Evolutionary conservation across 2,888 invertebrate genomes (phyloP), one percentile per base, ranked within the genome.

Genomic region (Sminthurinus aureus): DNA sequence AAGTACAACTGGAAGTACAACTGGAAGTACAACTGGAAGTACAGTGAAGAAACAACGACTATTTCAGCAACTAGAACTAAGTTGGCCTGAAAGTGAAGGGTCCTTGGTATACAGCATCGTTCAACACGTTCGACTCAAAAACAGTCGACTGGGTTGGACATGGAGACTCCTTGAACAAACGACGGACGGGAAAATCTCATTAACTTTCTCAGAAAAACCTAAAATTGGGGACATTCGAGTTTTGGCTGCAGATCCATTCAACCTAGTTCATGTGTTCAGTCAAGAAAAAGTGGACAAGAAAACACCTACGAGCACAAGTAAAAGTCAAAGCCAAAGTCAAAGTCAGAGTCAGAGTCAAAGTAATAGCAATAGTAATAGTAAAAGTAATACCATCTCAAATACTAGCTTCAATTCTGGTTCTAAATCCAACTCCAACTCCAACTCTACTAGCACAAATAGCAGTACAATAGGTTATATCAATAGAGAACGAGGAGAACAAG

Each of bases 161-260:
- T 83, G 83, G 83, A 75, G 83, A 83, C 79, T 83, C 64, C 66
- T 83, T 38, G 83, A 83, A 78, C 83, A 83, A 79, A 83, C 83
- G 79, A 83, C 83, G 24, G 51, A 58, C 71, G 52, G 58, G 64
- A 83, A 79, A 79, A 78, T 83, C 73, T 83, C 83, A 78, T 74
- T 83, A 74, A 83, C 71, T 78, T 83, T 83, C 66, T 52, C 79
- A n/a, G 77, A 83, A 50, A 83, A 83, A 52, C 83, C 83, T 11
- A 83, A 83, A 79, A 83, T 83, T 71, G 83, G 79, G 52, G 79
- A 83, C 73, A 83, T 83, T 73, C 78, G 83, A 73, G 83, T 83
- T 26, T 66, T 83, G 76, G 83, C 76, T n/a, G 83, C 83, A 20
- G 77, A 69, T 73, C 73, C 83, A 22, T 38, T 50, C 52, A 71